Percentiles rank a stretch among this genome's conserved stretches.
phyloP scores from a whole-genome alignment of 2,113 vertebrate species.

The Zosterops pallidus region DNA sequence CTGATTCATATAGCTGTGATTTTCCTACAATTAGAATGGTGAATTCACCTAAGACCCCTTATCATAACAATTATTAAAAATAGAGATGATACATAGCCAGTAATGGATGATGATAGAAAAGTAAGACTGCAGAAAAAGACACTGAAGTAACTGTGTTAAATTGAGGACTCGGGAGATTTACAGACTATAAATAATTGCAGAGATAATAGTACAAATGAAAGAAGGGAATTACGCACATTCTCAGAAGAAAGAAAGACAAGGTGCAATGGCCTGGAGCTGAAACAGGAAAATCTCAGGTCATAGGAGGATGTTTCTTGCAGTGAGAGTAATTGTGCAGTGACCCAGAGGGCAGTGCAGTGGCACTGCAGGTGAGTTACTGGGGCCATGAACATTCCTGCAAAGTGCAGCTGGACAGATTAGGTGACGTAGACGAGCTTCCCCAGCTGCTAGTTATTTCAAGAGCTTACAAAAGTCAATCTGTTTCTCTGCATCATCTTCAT shows the following conservation, averaged over 20 bases:
- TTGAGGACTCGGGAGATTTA: neutral
- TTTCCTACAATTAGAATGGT: neutral
- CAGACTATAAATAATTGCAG: conserved; percentile 52
- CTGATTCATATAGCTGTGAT: neutral
- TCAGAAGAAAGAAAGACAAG: conserved; percentile 28
- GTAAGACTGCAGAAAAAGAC: neutral
- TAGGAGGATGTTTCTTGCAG: neutral
- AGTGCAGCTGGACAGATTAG: neutral
- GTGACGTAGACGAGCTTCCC: neutral
- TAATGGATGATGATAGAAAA: neutral
- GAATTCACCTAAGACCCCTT: neutral
- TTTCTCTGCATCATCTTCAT: neutral
- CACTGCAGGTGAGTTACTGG: neutral
- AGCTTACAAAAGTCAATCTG: neutral
- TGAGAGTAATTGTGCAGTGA: neutral
- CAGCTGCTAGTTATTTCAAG: neutral
- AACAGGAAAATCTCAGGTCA: neutral
- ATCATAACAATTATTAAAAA: neutral
- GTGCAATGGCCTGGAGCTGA: conserved; percentile 42
- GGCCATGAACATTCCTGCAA: neutral
- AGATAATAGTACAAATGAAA: conserved; percentile 46
- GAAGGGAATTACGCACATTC: conserved; percentile 41
- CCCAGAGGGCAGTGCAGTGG: neutral
- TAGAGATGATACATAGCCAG: neutral
- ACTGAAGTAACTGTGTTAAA: neutral